phyloP scores from a whole-genome alignment of 2,113 vertebrate genomes.

The Hippotragus niger region DNA sequence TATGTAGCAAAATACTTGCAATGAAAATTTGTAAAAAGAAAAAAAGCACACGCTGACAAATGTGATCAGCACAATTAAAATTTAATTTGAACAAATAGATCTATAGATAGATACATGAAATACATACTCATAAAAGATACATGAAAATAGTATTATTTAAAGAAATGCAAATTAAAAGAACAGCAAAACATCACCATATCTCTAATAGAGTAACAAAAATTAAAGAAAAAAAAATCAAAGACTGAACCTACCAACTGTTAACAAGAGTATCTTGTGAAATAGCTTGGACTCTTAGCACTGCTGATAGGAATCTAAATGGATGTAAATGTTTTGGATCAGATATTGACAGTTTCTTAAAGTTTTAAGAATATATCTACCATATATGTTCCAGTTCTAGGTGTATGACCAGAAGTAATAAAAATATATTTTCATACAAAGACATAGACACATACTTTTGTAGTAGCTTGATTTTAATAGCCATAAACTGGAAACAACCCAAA shows the following conservation, averaged over 20 bases:
- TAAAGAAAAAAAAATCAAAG: neutral
- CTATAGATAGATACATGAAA: neutral
- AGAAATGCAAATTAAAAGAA: neutral
- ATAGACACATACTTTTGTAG: neutral
- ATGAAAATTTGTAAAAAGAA: neutral
- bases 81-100: neutral
- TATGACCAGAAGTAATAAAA: neutral
- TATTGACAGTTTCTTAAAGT: neutral
- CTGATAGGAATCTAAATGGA: neutral
- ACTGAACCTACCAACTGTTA: neutral
- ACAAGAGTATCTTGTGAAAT: neutral
- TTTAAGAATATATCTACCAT: neutral
- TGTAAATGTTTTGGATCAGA: neutral
- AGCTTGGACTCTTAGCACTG: neutral
- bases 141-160: neutral
- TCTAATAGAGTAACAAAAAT: neutral
- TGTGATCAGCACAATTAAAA: neutral
- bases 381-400: neutral
- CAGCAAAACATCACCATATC: neutral
- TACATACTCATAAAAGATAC: neutral
- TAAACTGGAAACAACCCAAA: neutral
- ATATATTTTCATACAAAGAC: neutral
- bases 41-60: neutral
- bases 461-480: neutral
- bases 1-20: neutral